phyloP scores from a whole-genome alignment of 2,888 invertebrate genomes.

The Brachypalpus laphriformis region DNA sequence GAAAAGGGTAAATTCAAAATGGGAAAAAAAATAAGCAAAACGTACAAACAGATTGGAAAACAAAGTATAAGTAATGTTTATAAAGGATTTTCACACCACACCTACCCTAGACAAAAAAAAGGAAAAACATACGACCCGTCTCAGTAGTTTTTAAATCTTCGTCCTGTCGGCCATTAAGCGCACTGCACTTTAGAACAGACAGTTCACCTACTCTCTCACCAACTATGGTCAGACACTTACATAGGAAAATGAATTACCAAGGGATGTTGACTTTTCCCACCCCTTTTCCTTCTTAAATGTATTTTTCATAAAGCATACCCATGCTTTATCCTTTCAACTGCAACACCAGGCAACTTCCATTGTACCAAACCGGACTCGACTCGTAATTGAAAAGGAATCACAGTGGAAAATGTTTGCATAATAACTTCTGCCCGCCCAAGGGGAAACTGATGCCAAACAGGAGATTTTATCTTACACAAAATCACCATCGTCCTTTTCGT shows the following conservation, averaged over 20 bases:
- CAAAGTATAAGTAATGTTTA: slow-evolving; percentile 43
- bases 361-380: slow-evolving; percentile 16
- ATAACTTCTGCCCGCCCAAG: slow-evolving; percentile 53
- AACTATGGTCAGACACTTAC: slow-evolving; percentile 24
- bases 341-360: slow-evolving; percentile 54
- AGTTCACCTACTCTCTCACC: slow-evolving; percentile 9
- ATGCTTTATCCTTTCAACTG: slow-evolving; percentile 42
- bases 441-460: slow-evolving; percentile 47
- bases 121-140: neutral
- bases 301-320: neutral
- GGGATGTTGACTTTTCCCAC: slow-evolving; percentile 62
- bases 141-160: slow-evolving; percentile 56
- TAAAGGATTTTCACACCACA: slow-evolving; percentile 56
- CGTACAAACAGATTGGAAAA: slow-evolving; percentile 60
- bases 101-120: slow-evolving; percentile 1
- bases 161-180: slow-evolving; percentile 55
- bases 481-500: slow-evolving; percentile 34
- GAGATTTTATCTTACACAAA: slow-evolving; percentile 61
- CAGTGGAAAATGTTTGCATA: slow-evolving; percentile 65
- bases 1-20: slow-evolving; percentile 9
- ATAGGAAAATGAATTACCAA: neutral
- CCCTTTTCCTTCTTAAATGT: slow-evolving; percentile 5
- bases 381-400: slow-evolving; percentile 72
- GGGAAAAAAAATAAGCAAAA: neutral
- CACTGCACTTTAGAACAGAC: slow-evolving; percentile 37